Base-by-base conservation (phyloP, 2,888 invertebrate species). In the Darwinula stevensoni region DNA sequence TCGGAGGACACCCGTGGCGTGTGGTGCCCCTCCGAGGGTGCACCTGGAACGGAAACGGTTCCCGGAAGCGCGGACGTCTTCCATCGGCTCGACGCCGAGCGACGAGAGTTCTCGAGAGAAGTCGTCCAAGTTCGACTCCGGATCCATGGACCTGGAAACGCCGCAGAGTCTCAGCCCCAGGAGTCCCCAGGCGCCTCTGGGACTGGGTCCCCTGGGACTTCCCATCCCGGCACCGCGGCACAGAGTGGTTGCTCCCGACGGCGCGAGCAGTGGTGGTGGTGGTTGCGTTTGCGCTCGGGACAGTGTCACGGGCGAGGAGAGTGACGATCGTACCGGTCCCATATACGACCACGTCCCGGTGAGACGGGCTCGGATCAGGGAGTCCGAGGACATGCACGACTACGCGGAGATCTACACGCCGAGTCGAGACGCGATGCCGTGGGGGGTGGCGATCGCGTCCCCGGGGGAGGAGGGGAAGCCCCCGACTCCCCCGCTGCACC, bases 361-460 rank as follows among this genome's bases (percentile, higher is more conserved):
- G 32, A 26, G 39, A 33, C 29, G 36, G 31, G 28, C 33, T 29
- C 17, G 36, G 31, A 27, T 36, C 35, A 35, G 37, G 11, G 42
- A 41, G 14, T 40, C 40, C n/a, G 45, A 48, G 34, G 49, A 49
- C 39, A 38, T 41, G 2, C 82, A 84, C 46, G 84, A 84, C 49
- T 84, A 84, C 46, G 80, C 82, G 2, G 82, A 84, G 54, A 82
- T 84, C 39, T 84, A 82, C 47, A 84, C 82, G 16, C 84, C 82
- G 0, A 78, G 75, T 42, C 64, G 75, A 48, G 82, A 75, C 54
- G 58, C 59, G 37, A 39, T 42, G 28, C 43, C 44, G 40, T 51
- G 41, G 50, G 32, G 16, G 16, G 18, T 5, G 3, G 17, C 28
- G 6, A 35, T 27, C 16, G 33, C 36, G 9, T 31, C 31, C 11